Evolutionary conservation across 2,113 vertebrate species (phyloP).

Genomic region (Phrynosoma platyrhinos): DNA sequence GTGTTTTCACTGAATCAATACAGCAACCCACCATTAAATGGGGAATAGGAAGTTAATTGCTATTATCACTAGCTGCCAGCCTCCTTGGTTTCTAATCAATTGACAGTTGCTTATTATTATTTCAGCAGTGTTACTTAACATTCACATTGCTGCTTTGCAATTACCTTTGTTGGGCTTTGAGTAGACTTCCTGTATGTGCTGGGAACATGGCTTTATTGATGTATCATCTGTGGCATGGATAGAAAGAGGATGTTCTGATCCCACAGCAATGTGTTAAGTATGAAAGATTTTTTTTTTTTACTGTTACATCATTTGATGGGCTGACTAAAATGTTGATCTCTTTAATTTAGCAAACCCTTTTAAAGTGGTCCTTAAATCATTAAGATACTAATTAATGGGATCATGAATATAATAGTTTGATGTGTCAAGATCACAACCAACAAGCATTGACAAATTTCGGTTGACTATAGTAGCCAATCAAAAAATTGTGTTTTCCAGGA

Average conservation of each 20-base stretch:
- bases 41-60: constrained; percentile 32
- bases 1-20: not conserved
- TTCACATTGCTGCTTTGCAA: constrained; percentile 23
- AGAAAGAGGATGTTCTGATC: constrained; percentile 30
- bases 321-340: constrained; percentile 7
- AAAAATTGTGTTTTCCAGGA: not conserved
- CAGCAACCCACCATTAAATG: constrained; percentile 33
- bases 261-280: constrained; percentile 23
- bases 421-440: not conserved
- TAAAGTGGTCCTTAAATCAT: not conserved
- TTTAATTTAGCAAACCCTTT: not conserved
- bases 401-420: not conserved
- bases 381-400: constrained; percentile 5
- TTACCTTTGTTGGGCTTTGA: not conserved
- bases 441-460: not conserved
- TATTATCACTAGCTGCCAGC: constrained; percentile 17
- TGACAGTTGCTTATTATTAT: constrained; percentile 25
- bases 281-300: not conserved
- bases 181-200: constrained; percentile 35
- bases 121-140: constrained; percentile 41
- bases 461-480: not conserved
- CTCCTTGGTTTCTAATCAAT: constrained; percentile 27
- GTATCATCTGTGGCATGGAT: not conserved
- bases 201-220: constrained; percentile 26
- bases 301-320: not conserved